Evolutionary conservation across 2,797 vertebrate species (phyloP), one percentile per base, ranked within the genome.

Genomic region (Rhodeus uyekii): DNA sequence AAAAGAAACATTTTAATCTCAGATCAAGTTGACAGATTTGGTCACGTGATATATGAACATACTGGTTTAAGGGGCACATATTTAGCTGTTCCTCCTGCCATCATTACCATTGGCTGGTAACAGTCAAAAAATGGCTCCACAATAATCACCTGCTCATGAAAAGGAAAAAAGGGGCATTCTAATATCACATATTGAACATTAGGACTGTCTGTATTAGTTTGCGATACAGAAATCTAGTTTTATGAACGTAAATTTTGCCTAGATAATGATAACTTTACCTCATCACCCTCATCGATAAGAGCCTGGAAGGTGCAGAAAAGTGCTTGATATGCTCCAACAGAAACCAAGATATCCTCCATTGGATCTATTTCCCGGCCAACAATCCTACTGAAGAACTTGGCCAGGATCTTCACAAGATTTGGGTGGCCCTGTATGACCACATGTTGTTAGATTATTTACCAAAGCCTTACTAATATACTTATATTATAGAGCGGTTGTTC

Each of bases 81-180:
- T 50, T 97, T 93, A 0, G 96, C 91, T 13, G 46, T 95, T 64
- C 97, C 98, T 48, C 97, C 95, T 1, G 95, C 95, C 97, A 98
- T 99, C 88, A 89, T 91, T 14, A 96, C 95, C 98, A 99, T 99
- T 0, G 96, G 91, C 84, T 97, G 94, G 22, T 98, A 99, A 92
- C 97, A 99, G 90, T 99, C 97, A 0, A 99, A 99, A 87, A 93
- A 98, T 0, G 98, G 98, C 83, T 99, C 98, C 1, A 99, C 91
- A 81, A 99, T 95, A 88, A 99, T 96, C 68, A 99, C 98, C 98
- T 99, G 88, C 27, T 19, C 19, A 82, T 22, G 27, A 18, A 55
- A 8, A 10, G 55, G n/a, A 7, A 10, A 85, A 86, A 5, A 83
- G 6, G 65, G 29, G 14, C 39, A 61, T 46, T 13, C 46, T 32